These are phyloP conservation scores for Epinephelus fuscoguttatus DNA, from an alignment of 2,113 vertebrate genomes.

Conservation along the genomic window DNA sequence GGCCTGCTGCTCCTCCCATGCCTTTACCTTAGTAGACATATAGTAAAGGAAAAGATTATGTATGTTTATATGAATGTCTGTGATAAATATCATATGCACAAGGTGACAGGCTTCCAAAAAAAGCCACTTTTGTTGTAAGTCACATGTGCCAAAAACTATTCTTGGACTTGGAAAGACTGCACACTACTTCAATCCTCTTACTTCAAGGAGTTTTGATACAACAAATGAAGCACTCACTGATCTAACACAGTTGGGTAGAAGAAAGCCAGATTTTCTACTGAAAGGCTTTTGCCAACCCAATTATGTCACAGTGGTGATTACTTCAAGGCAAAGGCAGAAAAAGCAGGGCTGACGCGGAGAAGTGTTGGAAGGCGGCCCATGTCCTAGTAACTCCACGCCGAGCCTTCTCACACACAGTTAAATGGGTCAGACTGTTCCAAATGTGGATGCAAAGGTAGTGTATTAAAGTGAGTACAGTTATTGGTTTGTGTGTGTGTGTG, in stretches of 20 bases:
- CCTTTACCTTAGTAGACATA: conserved; percentile 84
- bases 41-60: background rate
- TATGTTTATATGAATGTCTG: background rate
- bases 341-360: conserved; percentile 42
- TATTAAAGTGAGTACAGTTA: conserved; percentile 42
- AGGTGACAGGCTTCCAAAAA: background rate
- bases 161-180: background rate
- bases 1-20: conserved; percentile 80
- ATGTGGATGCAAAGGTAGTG: conserved; percentile 62
- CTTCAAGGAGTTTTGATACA: conserved; percentile 5
- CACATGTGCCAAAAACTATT: conserved; percentile 16
- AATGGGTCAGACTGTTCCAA: conserved; percentile 78
- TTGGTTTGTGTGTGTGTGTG: conserved; percentile 25
- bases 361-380: conserved; percentile 61
- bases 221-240: conserved; percentile 30
- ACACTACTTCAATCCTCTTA: conserved; percentile 5
- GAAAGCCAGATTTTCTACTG: conserved; percentile 36
- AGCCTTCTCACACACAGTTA: conserved; percentile 59
- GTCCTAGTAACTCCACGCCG: conserved; percentile 64
- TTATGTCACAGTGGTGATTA: conserved; percentile 67
- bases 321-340: conserved; percentile 58
- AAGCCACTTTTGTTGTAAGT: background rate
- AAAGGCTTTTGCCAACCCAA: conserved; percentile 52
- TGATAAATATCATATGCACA: background rate
- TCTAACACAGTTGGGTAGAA: conserved; percentile 18